Conservation (phyloP, 1,140 invertebrate genomes). For the Drosophila punjabiensis region DNA sequence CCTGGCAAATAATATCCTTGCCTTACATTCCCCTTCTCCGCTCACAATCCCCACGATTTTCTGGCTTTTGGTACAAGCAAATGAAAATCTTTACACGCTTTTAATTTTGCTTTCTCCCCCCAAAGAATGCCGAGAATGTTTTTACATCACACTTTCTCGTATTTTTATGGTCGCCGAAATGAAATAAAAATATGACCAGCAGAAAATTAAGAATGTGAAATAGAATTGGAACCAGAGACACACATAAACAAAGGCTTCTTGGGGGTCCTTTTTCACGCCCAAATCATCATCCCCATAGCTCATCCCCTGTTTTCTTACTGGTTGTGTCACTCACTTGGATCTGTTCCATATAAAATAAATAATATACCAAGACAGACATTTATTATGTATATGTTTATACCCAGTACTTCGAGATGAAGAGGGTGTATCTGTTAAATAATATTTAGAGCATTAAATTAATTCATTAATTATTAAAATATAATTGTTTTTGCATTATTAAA, state of each 20-base stretch:
- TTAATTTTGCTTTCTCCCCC: conserved; percentile 61
- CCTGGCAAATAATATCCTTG: conserved; percentile 28
- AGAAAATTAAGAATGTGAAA: conserved; percentile 39
- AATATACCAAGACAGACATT: neutral
- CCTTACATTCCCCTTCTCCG: neutral
- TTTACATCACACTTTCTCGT: conserved; percentile 25
- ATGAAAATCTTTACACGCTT: conserved; percentile 80
- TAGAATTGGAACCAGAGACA: neutral
- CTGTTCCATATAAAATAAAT: neutral
- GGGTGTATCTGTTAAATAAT: neutral
- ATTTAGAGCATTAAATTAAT: neutral
- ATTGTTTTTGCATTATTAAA: neutral
- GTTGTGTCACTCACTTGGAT: conserved; percentile 50
- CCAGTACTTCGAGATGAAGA: neutral
- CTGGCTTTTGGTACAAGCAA: conserved; percentile 25
- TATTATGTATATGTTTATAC: conserved; percentile 13
- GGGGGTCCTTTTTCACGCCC: neutral
- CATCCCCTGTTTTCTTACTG: conserved; percentile 2
- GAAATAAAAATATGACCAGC: conserved; percentile 47
- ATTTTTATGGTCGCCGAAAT: conserved; percentile 56
- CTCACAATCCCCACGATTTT: conserved; percentile 11
- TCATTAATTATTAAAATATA: neutral
- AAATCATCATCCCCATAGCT: conserved; percentile 9
- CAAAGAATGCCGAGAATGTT: conserved; percentile 66
- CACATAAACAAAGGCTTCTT: conserved; percentile 7